Base-by-base conservation (phyloP, 2,888 invertebrate species). In the Nemotelus nigrinus region DNA sequence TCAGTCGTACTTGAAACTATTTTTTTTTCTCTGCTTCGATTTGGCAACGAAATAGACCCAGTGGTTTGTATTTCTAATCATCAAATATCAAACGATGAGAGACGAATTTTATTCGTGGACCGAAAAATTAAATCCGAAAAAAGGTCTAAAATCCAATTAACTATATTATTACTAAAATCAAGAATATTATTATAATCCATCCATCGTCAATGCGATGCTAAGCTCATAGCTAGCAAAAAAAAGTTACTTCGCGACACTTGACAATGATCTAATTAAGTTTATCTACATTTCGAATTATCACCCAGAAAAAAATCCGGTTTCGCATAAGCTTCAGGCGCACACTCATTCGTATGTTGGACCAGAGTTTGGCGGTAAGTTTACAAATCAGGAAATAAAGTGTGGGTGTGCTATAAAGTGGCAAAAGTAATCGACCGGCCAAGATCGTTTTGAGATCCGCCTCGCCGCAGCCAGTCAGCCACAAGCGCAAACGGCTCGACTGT, bases 251-350 rank as follows among this genome's bases (percentile, higher is more conserved):
- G 45, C 44, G 58, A n/a, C 71, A 48, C 67, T 72, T 72, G 71
- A 72, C 71, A 72, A 72, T 72, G 71, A 72, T 72, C 71, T 58
- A 72, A 72, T 72, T 72, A 72, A 72, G 57, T 72, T 55, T 57
- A 72, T 72, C 71, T 58, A 44, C 67, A 25, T 67, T 67, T 67
- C 67, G 8, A 67, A 43, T 67, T 67, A 47, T n/a, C 47, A n/a
- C 47, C 48, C 10, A 25, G 57, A 2, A 71, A 55, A 71, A 55
- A 57, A 55, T 71, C 71, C 71, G 43, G 55, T 57, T n/a, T 71
- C 45, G 44, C 47, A 25, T 67, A 67, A 67, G 47, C 67, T 41
- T 7, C 41, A 60, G 7, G 25, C 57, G 4, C 57, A 57, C 10
- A 57, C 57, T 57, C 57, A 3, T 57, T 25, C 25, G 39, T 60